Percentiles rank a stretch among this genome's conserved stretches.
phyloP scores from a whole-genome alignment of 2,888 invertebrate genomes.

The Chironomus tentans region DNA sequence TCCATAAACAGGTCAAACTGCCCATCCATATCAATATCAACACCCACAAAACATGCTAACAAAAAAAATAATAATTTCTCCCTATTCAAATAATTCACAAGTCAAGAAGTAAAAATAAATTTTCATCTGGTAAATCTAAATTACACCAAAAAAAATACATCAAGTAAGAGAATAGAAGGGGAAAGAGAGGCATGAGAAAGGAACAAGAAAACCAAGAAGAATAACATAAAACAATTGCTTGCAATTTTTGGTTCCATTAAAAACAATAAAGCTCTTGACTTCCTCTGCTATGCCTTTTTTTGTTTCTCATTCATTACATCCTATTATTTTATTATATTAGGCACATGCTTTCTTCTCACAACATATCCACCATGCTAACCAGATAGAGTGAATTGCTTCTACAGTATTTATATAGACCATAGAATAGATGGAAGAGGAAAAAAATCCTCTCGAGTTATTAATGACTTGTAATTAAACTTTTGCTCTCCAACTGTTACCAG shows the following conservation, averaged over 20 bases:
- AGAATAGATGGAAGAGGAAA: background rate
- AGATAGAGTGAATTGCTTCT: background rate
- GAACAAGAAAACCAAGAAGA: background rate
- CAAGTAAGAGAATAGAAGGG: too few species aligned
- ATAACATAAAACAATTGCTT: constrained; percentile 1
- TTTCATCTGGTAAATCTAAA: too few species aligned
- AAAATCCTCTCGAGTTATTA: background rate
- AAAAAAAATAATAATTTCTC: too few species aligned
- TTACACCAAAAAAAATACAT: too few species aligned
- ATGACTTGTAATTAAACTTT: constrained; percentile 7
- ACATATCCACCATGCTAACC: background rate
- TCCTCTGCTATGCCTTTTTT: background rate
- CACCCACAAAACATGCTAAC: too few species aligned
- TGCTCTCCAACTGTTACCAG: constrained; percentile 5
- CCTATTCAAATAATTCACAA: too few species aligned
- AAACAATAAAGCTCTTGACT: background rate
- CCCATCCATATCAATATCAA: too few species aligned
- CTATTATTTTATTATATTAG: background rate
- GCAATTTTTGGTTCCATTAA: constrained; percentile 1
- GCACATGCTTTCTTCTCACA: background rate
- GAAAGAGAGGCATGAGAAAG: too few species aligned
- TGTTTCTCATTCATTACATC: background rate
- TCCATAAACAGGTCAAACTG: too few species aligned
- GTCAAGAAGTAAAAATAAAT: too few species aligned
- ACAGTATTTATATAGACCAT: background rate